Conservation (phyloP, 1,140 invertebrate species). For the Lutraria rhynchaena region DNA sequence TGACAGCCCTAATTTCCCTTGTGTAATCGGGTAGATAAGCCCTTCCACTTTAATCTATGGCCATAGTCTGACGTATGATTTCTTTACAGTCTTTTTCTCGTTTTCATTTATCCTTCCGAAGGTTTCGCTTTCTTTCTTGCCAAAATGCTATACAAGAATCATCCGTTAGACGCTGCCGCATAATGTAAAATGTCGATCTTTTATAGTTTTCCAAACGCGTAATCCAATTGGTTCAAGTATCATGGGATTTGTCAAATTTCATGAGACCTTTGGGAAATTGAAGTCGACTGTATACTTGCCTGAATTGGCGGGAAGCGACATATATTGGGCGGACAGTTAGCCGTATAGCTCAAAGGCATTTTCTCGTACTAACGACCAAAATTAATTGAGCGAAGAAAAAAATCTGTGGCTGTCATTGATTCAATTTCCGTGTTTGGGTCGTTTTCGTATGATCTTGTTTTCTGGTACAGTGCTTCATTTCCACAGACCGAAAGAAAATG, state of each 20-base stretch:
- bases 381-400: constrained; percentile 29
- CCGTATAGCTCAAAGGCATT: constrained; percentile 6
- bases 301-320: constrained; percentile 10
- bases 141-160: constrained; percentile 3
- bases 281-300: neutral
- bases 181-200: constrained; percentile 50
- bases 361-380: neutral
- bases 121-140: constrained; percentile 23
- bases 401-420: neutral
- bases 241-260: constrained; percentile 53
- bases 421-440: constrained; percentile 30
- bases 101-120: constrained; percentile 27
- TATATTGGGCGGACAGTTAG: neutral
- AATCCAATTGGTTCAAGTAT: constrained; percentile 52
- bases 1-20: constrained; percentile 34
- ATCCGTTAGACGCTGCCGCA: constrained; percentile 39
- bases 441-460: neutral
- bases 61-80: constrained; percentile 15
- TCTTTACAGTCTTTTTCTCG: constrained; percentile 39
- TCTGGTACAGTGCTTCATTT: neutral
- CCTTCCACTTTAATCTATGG: constrained; percentile 26
- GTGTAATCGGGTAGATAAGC: constrained; percentile 19
- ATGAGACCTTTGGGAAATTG: constrained; percentile 54
- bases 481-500: neutral
- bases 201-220: constrained; percentile 50